These are phyloP conservation scores for Bolinopsis microptera DNA, from an alignment of 37 sponge, comb jelly and placozoan genomes.

Conservation along the genomic window DNA sequence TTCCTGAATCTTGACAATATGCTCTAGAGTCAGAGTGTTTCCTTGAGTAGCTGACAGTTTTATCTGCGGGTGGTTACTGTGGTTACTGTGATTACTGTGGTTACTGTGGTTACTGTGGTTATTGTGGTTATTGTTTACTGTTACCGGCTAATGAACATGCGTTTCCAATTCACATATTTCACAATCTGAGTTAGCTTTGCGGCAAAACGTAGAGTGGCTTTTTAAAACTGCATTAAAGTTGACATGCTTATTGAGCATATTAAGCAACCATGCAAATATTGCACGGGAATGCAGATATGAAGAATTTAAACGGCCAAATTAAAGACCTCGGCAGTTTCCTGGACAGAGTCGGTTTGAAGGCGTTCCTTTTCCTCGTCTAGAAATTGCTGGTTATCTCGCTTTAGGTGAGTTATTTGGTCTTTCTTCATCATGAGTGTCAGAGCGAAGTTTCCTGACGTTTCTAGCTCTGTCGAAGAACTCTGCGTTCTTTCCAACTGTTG, in stretches of 20 bases:
- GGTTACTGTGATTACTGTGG: no score
- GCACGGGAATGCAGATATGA: no score
- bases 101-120: no score
- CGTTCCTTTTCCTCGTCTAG: conserved; percentile 46
- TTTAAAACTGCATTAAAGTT: no score
- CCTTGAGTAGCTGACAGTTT: conserved; percentile 19
- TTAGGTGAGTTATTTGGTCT: background rate
- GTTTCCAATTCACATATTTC: no score
- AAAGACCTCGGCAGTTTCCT: conserved; percentile 2
- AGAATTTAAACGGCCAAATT: no score
- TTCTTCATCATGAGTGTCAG: background rate
- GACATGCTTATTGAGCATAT: no score
- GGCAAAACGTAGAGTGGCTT: no score
- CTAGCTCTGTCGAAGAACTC: background rate
- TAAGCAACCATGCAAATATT: no score
- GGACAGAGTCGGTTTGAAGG: background rate
- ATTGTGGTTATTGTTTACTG: no score
- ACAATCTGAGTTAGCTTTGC: no score
- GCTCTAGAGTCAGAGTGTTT: background rate
- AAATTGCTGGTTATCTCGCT: background rate
- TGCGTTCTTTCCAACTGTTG: background rate
- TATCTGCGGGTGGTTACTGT: background rate
- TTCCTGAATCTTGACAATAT: background rate
- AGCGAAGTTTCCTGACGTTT: background rate
- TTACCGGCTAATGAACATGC: no score